Percentiles rank a stretch among this genome's conserved stretches.
Conservation (phyloP, 2,888 invertebrate genomes). For the Trichacis sp. region DNA sequence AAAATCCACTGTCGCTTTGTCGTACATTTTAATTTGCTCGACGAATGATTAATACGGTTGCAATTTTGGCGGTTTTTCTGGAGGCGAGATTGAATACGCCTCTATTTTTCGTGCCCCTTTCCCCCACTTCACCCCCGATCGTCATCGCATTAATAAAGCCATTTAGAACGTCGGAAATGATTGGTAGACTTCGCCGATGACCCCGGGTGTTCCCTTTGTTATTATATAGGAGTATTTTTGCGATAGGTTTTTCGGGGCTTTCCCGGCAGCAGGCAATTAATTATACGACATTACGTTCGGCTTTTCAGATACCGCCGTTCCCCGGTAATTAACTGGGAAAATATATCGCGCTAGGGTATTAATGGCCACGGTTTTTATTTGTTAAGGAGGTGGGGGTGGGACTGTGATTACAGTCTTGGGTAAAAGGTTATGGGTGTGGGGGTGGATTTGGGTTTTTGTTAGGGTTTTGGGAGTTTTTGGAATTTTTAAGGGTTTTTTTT, state of each 20-base stretch:
- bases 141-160: slow-evolving; percentile 17
- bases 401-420: no score
- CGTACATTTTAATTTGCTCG: no score
- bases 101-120: slow-evolving; percentile 5
- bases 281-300: slow-evolving; percentile 14
- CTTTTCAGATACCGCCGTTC: slow-evolving; percentile 16
- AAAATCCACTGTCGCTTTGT: no score
- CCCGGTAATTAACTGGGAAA: slow-evolving; percentile 28
- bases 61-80: no score
- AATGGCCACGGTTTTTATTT: slow-evolving; percentile 23
- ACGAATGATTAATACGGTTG: no score
- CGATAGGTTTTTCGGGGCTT: slow-evolving; percentile 4
- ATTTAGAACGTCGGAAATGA: slow-evolving; percentile 14
- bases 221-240: neutral
- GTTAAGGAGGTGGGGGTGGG: neutral
- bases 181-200: neutral
- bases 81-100: neutral
- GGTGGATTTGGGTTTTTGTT: no score
- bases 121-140: slow-evolving; percentile 13
- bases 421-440: no score
- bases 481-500: no score
- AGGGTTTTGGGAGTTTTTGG: no score
- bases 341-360: slow-evolving; percentile 26
- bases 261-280: neutral
- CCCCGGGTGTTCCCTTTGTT: neutral